Conservation (phyloP, 37 sponge, comb jelly and placozoan species). For the Beroe forskalii region DNA sequence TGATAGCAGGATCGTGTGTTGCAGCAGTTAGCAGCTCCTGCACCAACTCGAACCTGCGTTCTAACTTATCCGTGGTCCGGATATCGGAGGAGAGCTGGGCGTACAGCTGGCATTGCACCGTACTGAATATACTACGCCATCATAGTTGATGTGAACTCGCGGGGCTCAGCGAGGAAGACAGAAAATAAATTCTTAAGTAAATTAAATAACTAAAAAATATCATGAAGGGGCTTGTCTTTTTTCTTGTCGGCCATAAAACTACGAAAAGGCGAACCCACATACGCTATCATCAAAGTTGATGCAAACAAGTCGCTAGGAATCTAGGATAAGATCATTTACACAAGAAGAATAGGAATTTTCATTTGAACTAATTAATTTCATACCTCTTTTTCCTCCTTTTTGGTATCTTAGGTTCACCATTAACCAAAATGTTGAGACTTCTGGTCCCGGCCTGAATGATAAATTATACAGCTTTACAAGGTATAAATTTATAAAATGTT, state of each 20-base stretch:
- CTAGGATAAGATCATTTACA: too few species aligned
- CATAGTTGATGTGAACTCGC: background rate
- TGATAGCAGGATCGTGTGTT: background rate
- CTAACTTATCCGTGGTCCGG: background rate
- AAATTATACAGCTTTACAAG: background rate
- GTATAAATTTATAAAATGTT: background rate
- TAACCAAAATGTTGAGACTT: background rate
- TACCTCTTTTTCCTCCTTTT: conserved; percentile 11
- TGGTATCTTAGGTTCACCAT: conserved; percentile 2
- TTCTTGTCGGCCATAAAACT: too few species aligned
- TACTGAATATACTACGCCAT: conserved; percentile 22
- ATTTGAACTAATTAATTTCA: too few species aligned
- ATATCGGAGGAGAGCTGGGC: conserved; percentile 55
- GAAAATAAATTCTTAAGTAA: too few species aligned
- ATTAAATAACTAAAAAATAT: too few species aligned
- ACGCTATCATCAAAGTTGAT: too few species aligned
- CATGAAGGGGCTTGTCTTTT: too few species aligned
- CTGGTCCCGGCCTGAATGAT: background rate
- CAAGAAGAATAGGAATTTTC: too few species aligned
- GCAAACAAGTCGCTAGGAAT: too few species aligned
- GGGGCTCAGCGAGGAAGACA: too few species aligned
- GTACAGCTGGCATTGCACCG: conserved; percentile 15
- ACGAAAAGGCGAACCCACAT: too few species aligned
- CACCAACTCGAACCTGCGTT: conserved; percentile 15
- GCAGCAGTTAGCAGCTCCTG: conserved; percentile 44